A percentile compares a stretch with the other conserved stretches of the same genome.
These are phyloP conservation scores for Hydrozoanthus gracilis DNA, from an alignment of 92 coral and sea anemone species.

Conservation along the genomic window DNA sequence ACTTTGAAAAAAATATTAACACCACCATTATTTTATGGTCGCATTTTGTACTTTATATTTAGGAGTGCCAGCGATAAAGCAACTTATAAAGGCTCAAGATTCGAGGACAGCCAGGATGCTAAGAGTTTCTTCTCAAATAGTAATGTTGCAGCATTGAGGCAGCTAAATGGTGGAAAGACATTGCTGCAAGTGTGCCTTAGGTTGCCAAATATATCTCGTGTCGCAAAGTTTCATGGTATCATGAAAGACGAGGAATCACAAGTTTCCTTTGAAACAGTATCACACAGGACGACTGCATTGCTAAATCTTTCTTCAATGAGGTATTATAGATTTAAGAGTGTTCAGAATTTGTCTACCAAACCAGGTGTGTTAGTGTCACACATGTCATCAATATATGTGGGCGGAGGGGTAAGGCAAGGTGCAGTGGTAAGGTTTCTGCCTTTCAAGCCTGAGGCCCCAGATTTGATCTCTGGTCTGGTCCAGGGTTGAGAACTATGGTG, in stretches of 20 bases:
- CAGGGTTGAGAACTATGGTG: too few species aligned
- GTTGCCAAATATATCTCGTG: constrained; percentile 75
- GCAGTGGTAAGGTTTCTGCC: too few species aligned
- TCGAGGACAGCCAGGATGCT: constrained; percentile 63
- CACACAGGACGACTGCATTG: constrained; percentile 45
- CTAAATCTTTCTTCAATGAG: constrained; percentile 47
- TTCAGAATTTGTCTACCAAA: too few species aligned
- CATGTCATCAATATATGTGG: too few species aligned
- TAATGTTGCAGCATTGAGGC: constrained; percentile 84
- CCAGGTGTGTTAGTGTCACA: too few species aligned
- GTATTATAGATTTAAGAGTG: constrained; percentile 24
- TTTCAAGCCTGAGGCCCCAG: too few species aligned
- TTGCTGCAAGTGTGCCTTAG: constrained; percentile 83
- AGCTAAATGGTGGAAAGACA: constrained; percentile 85
- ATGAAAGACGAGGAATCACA: constrained; percentile 31
- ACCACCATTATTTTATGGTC: too few species aligned
- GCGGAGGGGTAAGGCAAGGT: too few species aligned
- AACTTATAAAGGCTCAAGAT: constrained; percentile 11
- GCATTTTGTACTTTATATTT: neutral
- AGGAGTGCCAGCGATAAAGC: constrained; percentile 10
- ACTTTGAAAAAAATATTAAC: too few species aligned
- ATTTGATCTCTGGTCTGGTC: too few species aligned
- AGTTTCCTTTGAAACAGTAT: constrained; percentile 59
- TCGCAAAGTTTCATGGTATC: constrained; percentile 52
- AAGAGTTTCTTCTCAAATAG: constrained; percentile 88